Evolutionary conservation across 2,113 vertebrate species (phyloP), one percentile per base, ranked within the genome.

Genomic region (Ctenomys sociabilis): DNA sequence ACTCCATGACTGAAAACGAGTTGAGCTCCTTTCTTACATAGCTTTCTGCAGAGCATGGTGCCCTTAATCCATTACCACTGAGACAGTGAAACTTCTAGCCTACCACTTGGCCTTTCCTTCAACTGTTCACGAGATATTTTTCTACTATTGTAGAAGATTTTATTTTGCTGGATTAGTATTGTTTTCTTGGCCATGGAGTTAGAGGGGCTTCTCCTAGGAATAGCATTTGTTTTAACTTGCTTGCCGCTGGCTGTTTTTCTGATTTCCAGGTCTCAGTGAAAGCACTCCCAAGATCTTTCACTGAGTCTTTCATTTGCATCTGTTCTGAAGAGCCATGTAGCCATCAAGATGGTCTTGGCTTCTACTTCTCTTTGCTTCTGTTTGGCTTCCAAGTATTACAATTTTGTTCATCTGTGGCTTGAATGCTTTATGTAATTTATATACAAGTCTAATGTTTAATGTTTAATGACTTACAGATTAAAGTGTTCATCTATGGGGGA

Each of bases 11-110:
- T n/a, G 64, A 57, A 72, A 85, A 77, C 12, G 3, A 30, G 14
- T 22, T 32, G 2, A 17, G 11, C 28, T 70, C 77, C 52, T 75
- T 84, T 94, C 13, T 40, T 64, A 52, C 1, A 24, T 24, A 17
- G 0, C 11, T 1, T 0, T 0, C n/a, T 63, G 2, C 40, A n/a
- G 13, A 37, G 72, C 14, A 3, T 26, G 8, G 61, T 1, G 6
- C 73, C 43, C 5, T 49, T 7, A 77, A 77, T 77, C 43, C 43
- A 24, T 57, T 35, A 61, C 72, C 40, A 7, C 3, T 40, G 24
- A 11, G 16, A 66, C 9, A 10, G 40, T 19, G 64, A 32, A 22
- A 64, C 90, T 77, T 72, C 40, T 54, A 70, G 32, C 73, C 13
- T 0, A 0, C 37, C 43, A 1, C 9, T 45, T 40, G 66, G 49